Base-by-base conservation (phyloP, 1,140 invertebrate species). In the Stegodyphus dumicola region DNA sequence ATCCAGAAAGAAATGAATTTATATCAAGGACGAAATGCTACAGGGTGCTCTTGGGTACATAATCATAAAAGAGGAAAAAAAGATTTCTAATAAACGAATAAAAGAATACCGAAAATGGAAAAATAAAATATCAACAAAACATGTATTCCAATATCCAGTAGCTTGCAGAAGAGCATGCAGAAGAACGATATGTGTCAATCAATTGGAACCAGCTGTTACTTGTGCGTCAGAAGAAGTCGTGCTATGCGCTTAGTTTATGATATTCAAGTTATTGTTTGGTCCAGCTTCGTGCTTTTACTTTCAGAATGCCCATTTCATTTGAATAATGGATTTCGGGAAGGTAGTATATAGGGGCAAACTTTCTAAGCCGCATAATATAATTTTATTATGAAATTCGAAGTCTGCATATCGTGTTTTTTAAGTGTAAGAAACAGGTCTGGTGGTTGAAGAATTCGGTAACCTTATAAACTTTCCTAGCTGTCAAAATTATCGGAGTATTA, bases 181-280 rank as follows among this genome's bases (percentile, higher is more conserved):
- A 60, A 69, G 64, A 78, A 60, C 65, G 77, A 78, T 78, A 78
- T 69, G 65, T 78, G 77, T 78, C 77, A 78, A 78, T 78, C 77
- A 78, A 78, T 78, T 78, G 65, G 10, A 15, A 18, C 77, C 77
- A 78, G 77, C 64, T 78, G 77, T 78, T 69, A 70, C 75, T 0
- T 33, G 17, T 54, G 48, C 65, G n/a, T 53, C 69, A 69, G 65
- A 71, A 71, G 18, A 52, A 66, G 75, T 64, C 33, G 64, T 17
- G 67, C 33, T 60, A 48, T 66, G 60, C 18, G 64, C 66, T 77
- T 77, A 15, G 33, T 67, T 17, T 67, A 15, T 7, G 9, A 64
- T n/a, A 67, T n/a, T 18, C n/a, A 67, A 17, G 15, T 67, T 67
- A 18, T 67, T 17, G n/a, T 67, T 18, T 67, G 6, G 6, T 17